A percentile compares a stretch with the other conserved stretches of the same genome.
Evolutionary conservation across 2,888 invertebrate species (phyloP).

Genomic region (Tryphoninae sp.): DNA sequence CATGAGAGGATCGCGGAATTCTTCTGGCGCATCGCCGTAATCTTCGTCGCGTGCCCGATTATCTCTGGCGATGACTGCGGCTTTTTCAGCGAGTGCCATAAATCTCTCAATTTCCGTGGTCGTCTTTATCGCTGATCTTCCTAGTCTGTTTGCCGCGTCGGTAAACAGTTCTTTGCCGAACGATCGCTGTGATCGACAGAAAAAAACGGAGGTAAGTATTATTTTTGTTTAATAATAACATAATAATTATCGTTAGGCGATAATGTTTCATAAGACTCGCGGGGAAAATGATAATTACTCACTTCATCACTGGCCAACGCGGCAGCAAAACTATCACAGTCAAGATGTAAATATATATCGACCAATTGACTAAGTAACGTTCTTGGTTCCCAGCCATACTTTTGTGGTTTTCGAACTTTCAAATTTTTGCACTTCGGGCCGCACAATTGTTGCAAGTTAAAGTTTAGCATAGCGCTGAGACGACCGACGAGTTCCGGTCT

Average conservation of each 20-base stretch:
- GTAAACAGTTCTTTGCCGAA: constrained; percentile 96
- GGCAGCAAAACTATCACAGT: constrained; percentile 94
- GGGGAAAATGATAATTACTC: constrained; percentile 67
- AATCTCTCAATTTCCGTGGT: constrained; percentile 93
- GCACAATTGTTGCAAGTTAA: constrained; percentile 97
- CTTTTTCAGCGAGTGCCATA: constrained; percentile 88
- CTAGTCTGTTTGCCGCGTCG: constrained; percentile 92
- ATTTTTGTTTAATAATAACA: background rate
- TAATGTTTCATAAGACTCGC: constrained; percentile 4
- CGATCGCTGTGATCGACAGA: constrained; percentile 87
- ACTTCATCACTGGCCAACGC: constrained; percentile 98
- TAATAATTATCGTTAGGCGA: too few relatives aligned
- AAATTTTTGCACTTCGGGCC: constrained; percentile 97
- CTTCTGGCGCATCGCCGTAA: constrained; percentile 97
- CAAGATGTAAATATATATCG: constrained; percentile 97
- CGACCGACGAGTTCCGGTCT: constrained; percentile 95
- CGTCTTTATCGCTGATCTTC: constrained; percentile 92
- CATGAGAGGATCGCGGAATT: constrained; percentile 98
- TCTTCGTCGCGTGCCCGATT: constrained; percentile 96
- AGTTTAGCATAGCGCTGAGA: constrained; percentile 98
- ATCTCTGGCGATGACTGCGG: constrained; percentile 88
- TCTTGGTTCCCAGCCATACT: constrained; percentile 98
- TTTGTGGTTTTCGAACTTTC: constrained; percentile 95
- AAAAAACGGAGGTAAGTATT: background rate
- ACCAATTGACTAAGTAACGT: constrained; percentile 95